A percentile compares a stretch with the other conserved stretches of the same genome.
phyloP scores from a whole-genome alignment of 2,888 invertebrate genomes.

The Pterobdella sp. region DNA sequence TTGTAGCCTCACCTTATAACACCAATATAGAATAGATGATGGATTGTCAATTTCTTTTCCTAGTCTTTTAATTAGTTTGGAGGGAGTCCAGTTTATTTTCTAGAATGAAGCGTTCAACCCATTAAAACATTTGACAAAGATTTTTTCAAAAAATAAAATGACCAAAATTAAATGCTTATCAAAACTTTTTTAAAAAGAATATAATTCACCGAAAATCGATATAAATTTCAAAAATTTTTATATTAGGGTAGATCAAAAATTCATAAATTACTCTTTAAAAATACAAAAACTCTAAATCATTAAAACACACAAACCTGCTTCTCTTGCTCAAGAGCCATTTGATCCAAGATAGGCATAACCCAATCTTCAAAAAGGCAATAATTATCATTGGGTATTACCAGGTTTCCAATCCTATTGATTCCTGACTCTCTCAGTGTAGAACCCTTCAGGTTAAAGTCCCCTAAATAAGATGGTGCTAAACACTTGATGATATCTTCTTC shows the following conservation, averaged over 20 bases:
- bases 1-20: slow-evolving; percentile 66
- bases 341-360: slow-evolving; percentile 84
- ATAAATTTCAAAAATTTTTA: too few species aligned
- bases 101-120: too few species aligned
- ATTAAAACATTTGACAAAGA: too few species aligned
- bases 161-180: too few species aligned
- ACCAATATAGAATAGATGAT: slow-evolving; percentile 92
- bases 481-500: slow-evolving; percentile 99
- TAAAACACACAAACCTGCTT: slow-evolving; percentile 51
- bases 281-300: too few species aligned
- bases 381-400: slow-evolving; percentile 93
- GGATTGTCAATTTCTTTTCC: slow-evolving; percentile 83
- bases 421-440: slow-evolving; percentile 69
- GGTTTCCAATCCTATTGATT: slow-evolving; percentile 82
- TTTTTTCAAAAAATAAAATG: too few species aligned
- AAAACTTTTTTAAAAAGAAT: too few species aligned
- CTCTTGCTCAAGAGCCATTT: slow-evolving; percentile 80
- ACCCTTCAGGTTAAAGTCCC: slow-evolving; percentile 78
- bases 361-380: slow-evolving; percentile 96
- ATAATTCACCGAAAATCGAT: too few species aligned
- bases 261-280: too few species aligned
- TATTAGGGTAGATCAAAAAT: too few species aligned
- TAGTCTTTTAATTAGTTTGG: slow-evolving; percentile 70
- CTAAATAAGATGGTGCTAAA: slow-evolving; percentile 83
- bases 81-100: slow-evolving; percentile 76